Evolutionary conservation across 2,113 vertebrate species (phyloP).

Genomic region (Prionailurus bengalensis): DNA sequence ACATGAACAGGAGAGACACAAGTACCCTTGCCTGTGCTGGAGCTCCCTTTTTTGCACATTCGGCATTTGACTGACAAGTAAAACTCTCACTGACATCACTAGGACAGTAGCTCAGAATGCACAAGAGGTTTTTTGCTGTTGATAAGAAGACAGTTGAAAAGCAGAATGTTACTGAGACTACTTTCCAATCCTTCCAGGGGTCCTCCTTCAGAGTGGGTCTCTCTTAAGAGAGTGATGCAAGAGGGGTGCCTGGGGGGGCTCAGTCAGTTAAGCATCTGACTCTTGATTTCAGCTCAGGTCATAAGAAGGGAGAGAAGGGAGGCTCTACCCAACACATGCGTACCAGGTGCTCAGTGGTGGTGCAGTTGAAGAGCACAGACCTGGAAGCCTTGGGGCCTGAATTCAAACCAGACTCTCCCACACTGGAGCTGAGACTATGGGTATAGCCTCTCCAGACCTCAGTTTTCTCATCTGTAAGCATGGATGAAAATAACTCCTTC

Average conservation of each 20-base stretch:
- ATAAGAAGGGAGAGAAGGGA: background rate
- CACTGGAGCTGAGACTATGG: background rate
- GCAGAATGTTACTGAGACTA: background rate
- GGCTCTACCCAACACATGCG: background rate
- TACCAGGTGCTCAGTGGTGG: background rate
- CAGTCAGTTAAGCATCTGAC: no score
- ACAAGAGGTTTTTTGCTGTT: constrained; percentile 48
- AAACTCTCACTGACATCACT: background rate
- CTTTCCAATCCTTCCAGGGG: background rate
- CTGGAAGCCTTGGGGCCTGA: background rate
- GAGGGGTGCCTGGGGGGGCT: background rate
- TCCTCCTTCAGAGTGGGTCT: background rate
- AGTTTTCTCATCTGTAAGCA: background rate
- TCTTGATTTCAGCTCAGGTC: no score
- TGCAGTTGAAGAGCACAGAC: background rate
- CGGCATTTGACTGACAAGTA: constrained; percentile 50
- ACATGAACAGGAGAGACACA: background rate
- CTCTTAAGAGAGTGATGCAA: background rate
- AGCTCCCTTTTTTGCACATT: constrained; percentile 21
- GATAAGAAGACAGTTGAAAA: constrained; percentile 18
- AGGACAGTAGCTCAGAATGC: constrained; percentile 49
- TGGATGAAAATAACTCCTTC: background rate
- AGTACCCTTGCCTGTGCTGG: background rate
- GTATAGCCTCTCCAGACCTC: background rate
- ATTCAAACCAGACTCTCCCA: background rate